phyloP scores from a whole-genome alignment of 2,113 vertebrate genomes.

The Lonchura striata region DNA sequence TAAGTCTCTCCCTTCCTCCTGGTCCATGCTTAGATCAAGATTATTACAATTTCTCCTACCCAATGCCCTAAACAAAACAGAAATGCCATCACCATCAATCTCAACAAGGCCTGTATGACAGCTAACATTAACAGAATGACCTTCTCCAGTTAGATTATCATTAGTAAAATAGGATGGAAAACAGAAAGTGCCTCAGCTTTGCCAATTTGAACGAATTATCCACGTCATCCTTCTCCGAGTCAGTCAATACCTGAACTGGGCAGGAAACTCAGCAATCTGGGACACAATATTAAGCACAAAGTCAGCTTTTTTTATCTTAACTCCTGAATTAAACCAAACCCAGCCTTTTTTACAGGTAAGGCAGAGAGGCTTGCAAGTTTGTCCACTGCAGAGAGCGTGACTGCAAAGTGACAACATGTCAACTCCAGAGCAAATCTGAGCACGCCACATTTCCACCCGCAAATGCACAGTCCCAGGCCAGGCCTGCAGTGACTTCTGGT shows the following conservation, averaged over 20 bases:
- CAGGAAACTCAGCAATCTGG: background rate
- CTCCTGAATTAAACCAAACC: background rate
- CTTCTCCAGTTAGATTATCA: conserved; percentile 26
- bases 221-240: background rate
- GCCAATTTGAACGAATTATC: background rate
- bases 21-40: background rate
- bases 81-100: conserved; percentile 45
- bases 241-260: background rate
- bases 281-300: background rate
- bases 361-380: background rate
- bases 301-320: background rate
- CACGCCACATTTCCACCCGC: accelerated
- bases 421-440: background rate
- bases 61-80: background rate
- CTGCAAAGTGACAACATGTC: background rate
- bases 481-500: background rate
- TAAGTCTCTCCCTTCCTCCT: background rate
- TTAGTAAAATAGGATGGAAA: conserved; percentile 24
- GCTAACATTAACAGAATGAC: conserved; percentile 1
- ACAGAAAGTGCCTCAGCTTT: background rate
- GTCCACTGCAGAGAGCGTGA: background rate
- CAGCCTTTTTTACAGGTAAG: background rate
- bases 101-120: conserved; percentile 9
- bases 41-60: background rate
- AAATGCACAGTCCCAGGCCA: background rate